Evolutionary conservation across 2,113 vertebrate species (phyloP), one percentile per base, ranked within the genome.

Genomic region (Oryzias curvinotus): DNA sequence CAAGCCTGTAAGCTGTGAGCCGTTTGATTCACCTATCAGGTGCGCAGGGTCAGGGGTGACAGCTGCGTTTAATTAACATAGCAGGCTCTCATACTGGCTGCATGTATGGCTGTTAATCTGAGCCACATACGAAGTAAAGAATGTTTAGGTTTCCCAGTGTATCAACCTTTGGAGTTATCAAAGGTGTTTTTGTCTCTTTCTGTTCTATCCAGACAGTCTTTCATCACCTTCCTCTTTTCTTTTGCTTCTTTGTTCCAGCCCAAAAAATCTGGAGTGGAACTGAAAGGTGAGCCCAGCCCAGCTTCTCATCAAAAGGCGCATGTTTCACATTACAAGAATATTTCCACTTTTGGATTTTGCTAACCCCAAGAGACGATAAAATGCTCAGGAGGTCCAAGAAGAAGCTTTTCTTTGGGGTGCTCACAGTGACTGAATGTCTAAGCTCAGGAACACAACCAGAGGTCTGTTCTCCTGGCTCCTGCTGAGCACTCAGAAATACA

Each of bases 321-420:
- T 90, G 90, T 89, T 90, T 92, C 87, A 83, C 88, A 91, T 91
- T 85, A 87, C 87, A 78, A 71, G 71, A 88, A 91, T 91, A 89
- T 88, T 90, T 92, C 76, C 68, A 86, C 82, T 62, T 62, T 83
- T 83, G 80, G 79, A 62, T 90, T 89, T 88, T 62, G 57, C 78
- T 84, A 81, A 90, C 85, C 80, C 52, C 75, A 57, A 76, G 68
- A 48, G 57, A 83, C 85, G 86, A 91, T 89, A 85, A 89, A 91
- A 90, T 61, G 71, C 80, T 85, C 74, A 52, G 25, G 52, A 75
- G 71, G 78, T 65, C 75, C 57, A 59, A 74, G 67, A 78, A 72
- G 73, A 62, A 52, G 65, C 51, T 72, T 77, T 71, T 57, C 67
- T 82, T 55, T 57, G 1, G 65, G 64, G 60, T 50, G 72, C 80